A percentile compares a stretch with the other conserved stretches of the same genome.
Conservation (phyloP, 2,888 invertebrate species). For the Homarus gammarus region DNA sequence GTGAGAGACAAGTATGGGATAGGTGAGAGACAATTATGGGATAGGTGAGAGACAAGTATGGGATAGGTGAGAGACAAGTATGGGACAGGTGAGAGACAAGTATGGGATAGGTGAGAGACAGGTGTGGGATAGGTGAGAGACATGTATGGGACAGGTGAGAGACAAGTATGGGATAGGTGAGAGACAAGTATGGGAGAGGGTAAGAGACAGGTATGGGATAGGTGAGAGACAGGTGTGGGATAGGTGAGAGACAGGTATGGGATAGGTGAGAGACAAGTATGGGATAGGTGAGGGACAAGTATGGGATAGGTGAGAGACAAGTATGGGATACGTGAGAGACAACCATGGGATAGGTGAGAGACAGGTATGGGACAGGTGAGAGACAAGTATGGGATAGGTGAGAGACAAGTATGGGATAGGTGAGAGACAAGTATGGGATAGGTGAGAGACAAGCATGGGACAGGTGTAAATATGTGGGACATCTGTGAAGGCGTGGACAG, state of each 20-base stretch:
- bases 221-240: too few species aligned
- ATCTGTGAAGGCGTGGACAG: too few species aligned
- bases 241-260: too few species aligned
- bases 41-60: not conserved
- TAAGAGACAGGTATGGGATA: not conserved
- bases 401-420: not conserved
- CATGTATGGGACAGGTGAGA: not conserved
- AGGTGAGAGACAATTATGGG: too few species aligned
- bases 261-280: not conserved
- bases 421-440: too few species aligned
- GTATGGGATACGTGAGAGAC: too few species aligned
- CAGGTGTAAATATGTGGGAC: too few species aligned
- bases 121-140: too few species aligned
- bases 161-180: not conserved
- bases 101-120: too few species aligned
- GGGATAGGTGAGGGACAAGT: slow-evolving; percentile 5
- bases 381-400: not conserved
- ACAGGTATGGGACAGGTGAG: not conserved
- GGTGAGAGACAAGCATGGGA: too few species aligned
- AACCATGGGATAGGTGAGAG: too few species aligned
- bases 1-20: too few species aligned
- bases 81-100: not conserved
- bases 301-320: not conserved
- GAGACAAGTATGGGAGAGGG: slow-evolving; percentile 19
- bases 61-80: slow-evolving; percentile 5